Base-by-base conservation (phyloP, 1,140 invertebrate genomes). In the Lepidurus apus region DNA sequence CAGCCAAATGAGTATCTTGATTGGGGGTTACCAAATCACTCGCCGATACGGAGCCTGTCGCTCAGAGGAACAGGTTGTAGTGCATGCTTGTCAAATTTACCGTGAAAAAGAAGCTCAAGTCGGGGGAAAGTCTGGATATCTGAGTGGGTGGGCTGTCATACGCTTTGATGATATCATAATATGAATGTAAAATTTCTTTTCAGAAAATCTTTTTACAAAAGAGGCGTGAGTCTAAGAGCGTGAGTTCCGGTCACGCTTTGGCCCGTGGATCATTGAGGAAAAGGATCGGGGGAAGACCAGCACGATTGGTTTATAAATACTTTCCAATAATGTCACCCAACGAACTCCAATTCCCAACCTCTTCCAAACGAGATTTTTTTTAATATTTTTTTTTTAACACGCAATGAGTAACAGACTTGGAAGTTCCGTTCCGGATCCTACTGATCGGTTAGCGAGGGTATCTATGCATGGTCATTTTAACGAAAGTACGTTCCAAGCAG, bases 81-180 rank as follows among this genome's bases (percentile, higher is more conserved):
- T 65, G 53, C 53, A 65, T 17, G 53, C 53, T 65, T 7, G 53
- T 65, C 53, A 65, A 65, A 65, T 13, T 9, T 65, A 65, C 53
- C 53, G 53, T 65, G 53, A 65, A 13, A 65, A 65, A 65, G 17
- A n/a, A n/a, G 53, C 17, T 17, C 53, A 17, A 21, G 21, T n/a
- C n/a, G 53, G 5, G 53, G n/a, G 21, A 65, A 65, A 65, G 17
- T 65, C 17, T 65, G 53, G 53, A 21, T n/a, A n/a, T 65, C 17
- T 21, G 17, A 65, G 53, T 65, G 53, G 53, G 53, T 65, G 53
- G 53, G 17, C 53, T 65, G 53, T 65, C 53, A 65, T 13, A 9
- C 53, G 17, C 6, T 65, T 21, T 65, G 53, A 65, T 65, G 53
- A 65, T 65, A 65, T 65, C 53, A 65, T 65, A 65, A 65, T 65